Conservation (phyloP, 1,140 invertebrate species). For the Zaprionus africanus region DNA sequence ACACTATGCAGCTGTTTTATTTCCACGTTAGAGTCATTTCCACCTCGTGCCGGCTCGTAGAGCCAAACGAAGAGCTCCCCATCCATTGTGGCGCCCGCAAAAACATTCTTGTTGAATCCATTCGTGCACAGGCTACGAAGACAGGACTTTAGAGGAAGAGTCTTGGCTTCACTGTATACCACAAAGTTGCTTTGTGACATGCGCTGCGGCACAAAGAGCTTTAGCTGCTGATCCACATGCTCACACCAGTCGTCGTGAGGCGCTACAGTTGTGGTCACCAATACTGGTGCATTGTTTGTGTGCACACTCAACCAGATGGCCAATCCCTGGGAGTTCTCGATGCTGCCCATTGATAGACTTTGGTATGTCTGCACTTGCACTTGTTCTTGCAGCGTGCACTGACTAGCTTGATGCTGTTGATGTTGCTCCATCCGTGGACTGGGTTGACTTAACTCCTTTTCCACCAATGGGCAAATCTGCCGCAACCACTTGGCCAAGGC, state of each 20-base stretch:
- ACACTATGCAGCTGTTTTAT: slow-evolving; percentile 62
- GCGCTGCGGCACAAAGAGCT: slow-evolving; percentile 70
- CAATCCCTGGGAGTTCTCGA: slow-evolving; percentile 69
- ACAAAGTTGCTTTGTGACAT: slow-evolving; percentile 65
- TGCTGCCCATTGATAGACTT: slow-evolving; percentile 54
- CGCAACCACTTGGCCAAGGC: slow-evolving; percentile 71
- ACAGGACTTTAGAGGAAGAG: slow-evolving; percentile 67
- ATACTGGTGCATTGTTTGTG: slow-evolving; percentile 75
- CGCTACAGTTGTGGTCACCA: slow-evolving; percentile 70
- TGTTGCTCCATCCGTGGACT: slow-evolving; percentile 57
- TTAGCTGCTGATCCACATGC: slow-evolving; percentile 72
- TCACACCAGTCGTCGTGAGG: slow-evolving; percentile 82
- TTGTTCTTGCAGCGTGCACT: slow-evolving; percentile 56
- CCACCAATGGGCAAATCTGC: slow-evolving; percentile 70
- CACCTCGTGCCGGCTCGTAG: slow-evolving; percentile 45
- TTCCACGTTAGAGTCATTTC: slow-evolving; percentile 45
- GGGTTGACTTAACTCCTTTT: slow-evolving; percentile 67
- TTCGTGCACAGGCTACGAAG: slow-evolving; percentile 70
- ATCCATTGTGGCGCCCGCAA: slow-evolving; percentile 76
- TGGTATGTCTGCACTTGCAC: slow-evolving; percentile 70
- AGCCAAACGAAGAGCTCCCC: slow-evolving; percentile 76
- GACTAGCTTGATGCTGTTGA: slow-evolving; percentile 36
- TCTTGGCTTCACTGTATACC: slow-evolving; percentile 59
- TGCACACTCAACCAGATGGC: slow-evolving; percentile 78
- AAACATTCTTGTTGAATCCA: slow-evolving; percentile 72